phyloP scores from a whole-genome alignment of 2,888 invertebrate genomes.

The Syrphus vitripennis region DNA sequence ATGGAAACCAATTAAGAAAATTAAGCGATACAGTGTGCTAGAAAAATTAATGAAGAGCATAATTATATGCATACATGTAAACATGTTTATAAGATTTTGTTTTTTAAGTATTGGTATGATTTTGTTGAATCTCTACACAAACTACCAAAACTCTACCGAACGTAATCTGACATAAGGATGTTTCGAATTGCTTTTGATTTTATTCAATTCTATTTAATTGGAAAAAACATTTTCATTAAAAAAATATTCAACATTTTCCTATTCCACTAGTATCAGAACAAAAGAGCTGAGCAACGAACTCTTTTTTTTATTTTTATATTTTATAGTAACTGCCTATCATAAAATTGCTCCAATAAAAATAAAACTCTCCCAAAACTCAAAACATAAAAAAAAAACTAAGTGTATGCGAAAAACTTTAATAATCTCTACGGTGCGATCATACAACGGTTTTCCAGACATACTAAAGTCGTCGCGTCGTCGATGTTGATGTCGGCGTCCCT shows the following conservation, averaged over 20 bases:
- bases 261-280: background rate
- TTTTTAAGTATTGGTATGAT: no score
- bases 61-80: no score
- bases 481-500: constrained; percentile 23
- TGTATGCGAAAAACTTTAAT: constrained; percentile 15
- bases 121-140: no score
- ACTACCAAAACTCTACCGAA: no score
- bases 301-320: background rate
- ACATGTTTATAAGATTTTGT: no score
- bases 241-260: background rate
- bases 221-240: background rate
- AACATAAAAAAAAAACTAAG: constrained; percentile 1
- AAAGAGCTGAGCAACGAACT: constrained; percentile 39
- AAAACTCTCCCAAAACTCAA: constrained; percentile 23
- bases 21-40: background rate
- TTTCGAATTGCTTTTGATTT: no score
- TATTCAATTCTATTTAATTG: background rate
- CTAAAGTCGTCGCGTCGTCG: background rate
- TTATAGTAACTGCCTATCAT: background rate
- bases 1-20: background rate
- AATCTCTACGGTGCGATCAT: constrained; percentile 12
- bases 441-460: background rate
- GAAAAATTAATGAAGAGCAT: background rate
- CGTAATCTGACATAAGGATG: no score
- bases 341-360: constrained; percentile 38